These are phyloP conservation scores for Hydractinia symbiolongicarpus DNA, from an alignment of 30 jellyfish, hydroid and myxozoan species.

Conservation along the genomic window DNA sequence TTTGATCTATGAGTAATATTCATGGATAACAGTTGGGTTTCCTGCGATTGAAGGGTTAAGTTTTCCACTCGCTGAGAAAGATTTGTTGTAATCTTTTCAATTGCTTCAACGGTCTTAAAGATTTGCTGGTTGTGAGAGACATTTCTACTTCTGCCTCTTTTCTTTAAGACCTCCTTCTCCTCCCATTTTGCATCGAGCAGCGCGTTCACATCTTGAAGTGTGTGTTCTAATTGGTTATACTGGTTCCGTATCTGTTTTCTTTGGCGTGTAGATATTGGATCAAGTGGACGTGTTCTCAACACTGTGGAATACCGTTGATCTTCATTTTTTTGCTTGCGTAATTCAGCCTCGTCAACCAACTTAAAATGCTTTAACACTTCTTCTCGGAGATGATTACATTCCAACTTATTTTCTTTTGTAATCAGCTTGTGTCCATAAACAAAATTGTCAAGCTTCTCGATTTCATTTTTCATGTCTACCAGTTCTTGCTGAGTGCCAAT, in stretches of 20 bases:
- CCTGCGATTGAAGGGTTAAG: conserved; percentile 41
- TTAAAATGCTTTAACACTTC: conserved; percentile 40
- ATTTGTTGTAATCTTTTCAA: conserved; percentile 55
- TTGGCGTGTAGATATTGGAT: conserved; percentile 69
- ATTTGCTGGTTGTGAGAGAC: conserved; percentile 38
- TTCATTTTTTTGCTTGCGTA: conserved; percentile 34
- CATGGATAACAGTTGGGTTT: conserved; percentile 32
- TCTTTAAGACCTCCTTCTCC: conserved; percentile 31
- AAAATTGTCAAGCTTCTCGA: background rate
- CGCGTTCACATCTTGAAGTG: conserved; percentile 48
- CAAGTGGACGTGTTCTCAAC: conserved; percentile 56
- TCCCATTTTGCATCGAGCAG: conserved; percentile 72
- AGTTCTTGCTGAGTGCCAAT: conserved; percentile 56
- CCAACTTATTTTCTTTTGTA: conserved; percentile 46
- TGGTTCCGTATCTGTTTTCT: conserved; percentile 63
- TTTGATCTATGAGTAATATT: background rate
- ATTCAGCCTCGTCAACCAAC: conserved; percentile 54
- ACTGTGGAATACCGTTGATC: conserved; percentile 24
- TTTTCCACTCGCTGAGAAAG: conserved; percentile 44
- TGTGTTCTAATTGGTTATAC: conserved; percentile 37
- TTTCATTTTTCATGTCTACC: conserved; percentile 23
- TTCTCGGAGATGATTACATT: conserved; percentile 43
- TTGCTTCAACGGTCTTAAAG: conserved; percentile 61
- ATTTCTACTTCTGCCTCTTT: background rate
- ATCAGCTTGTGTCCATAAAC: conserved; percentile 25